phyloP scores from a whole-genome alignment of 2,888 invertebrate genomes.

The Gymnoscelis rufifasciata region DNA sequence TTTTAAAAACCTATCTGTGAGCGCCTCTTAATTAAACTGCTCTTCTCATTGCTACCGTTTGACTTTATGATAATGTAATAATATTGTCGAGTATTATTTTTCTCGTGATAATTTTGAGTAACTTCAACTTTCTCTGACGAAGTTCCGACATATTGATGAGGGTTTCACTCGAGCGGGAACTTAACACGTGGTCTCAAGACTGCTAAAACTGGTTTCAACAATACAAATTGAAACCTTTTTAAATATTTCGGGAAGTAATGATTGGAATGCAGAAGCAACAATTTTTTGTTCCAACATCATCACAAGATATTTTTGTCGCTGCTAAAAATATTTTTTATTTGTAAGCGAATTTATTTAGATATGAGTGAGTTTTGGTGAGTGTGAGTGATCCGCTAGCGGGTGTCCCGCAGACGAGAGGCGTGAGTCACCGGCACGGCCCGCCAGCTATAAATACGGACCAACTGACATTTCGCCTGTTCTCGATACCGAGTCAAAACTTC shows the following conservation, averaged over 20 bases:
- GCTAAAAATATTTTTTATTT: conserved; percentile 33
- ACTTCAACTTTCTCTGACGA: conserved; percentile 61
- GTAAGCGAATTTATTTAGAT: conserved; percentile 31
- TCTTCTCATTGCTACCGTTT: conserved; percentile 31
- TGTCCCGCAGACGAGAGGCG: conserved; percentile 64
- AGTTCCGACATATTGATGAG: conserved; percentile 49
- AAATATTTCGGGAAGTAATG: conserved; percentile 8
- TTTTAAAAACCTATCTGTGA: conserved; percentile 45
- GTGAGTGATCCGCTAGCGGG: conserved; percentile 44
- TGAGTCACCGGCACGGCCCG: conserved; percentile 65
- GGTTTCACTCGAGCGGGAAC: conserved; percentile 48
- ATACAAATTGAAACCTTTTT: no score
- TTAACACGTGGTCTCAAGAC: conserved; percentile 27
- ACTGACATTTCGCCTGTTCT: conserved; percentile 73
- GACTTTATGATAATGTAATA: conserved; percentile 36
- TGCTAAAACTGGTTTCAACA: no score
- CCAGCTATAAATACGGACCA: conserved; percentile 68
- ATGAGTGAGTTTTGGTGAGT: conserved; percentile 39
- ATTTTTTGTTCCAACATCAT: neutral
- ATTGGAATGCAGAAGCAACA: conserved; percentile 17
- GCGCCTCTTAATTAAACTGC: conserved; percentile 44
- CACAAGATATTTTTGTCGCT: conserved; percentile 3
- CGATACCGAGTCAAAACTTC: conserved; percentile 53
- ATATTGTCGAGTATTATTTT: conserved; percentile 31
- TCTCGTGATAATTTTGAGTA: conserved; percentile 30